Evolutionary conservation across 2,113 vertebrate genomes (phyloP), one percentile per base, ranked within the genome.

Genomic region (Climacteris rufus): DNA sequence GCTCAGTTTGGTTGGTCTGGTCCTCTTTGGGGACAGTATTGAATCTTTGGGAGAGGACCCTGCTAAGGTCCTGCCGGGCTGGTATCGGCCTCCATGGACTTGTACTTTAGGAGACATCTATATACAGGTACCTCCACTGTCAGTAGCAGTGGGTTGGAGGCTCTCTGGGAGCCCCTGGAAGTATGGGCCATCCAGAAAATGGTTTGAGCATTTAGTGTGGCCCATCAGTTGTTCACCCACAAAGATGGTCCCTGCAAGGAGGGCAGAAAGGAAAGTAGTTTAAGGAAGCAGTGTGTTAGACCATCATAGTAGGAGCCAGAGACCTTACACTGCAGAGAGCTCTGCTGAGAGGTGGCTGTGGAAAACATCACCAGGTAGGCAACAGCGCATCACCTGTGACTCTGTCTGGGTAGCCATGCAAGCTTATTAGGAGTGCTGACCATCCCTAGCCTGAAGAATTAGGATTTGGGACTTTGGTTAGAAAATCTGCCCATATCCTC

Each of bases 381-480:
- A 66, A 16, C 10, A 4, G 1, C 21, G 7, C 24, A 17, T 68
- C 9, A 21, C 33, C 37, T 37, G 11, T 66, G 16, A 35, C 25
- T 70, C 37, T 47, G 9, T 31, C 27, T 64, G 39, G 31, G 8
- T 23, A 63, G 18, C 31, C 14, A 7, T 45, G 60, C 22, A 56
- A 50, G 33, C 59, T 53, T 81, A 37, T 23, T n/a, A 31, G 0
- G 0, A 15, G 25, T 39, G 18, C 47, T 84, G 47, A 56, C 31
- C 33, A 49, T 33, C 24, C 31, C 42, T 56, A 70, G 14, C 31
- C 31, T 87, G 15, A 69, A 60, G 39, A 85, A 15, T 15, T 61
- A 50, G 37, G 21, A 37, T 65, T 30, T 79, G 23, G 24, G 9
- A 21, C 2, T 64, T 65, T 71, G 60, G 15, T 53, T 69, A 89